Percentiles rank a stretch among this genome's conserved stretches.
phyloP scores from a whole-genome alignment of 2,888 invertebrate genomes.

The Galeopsomyia nigrocyanea region DNA sequence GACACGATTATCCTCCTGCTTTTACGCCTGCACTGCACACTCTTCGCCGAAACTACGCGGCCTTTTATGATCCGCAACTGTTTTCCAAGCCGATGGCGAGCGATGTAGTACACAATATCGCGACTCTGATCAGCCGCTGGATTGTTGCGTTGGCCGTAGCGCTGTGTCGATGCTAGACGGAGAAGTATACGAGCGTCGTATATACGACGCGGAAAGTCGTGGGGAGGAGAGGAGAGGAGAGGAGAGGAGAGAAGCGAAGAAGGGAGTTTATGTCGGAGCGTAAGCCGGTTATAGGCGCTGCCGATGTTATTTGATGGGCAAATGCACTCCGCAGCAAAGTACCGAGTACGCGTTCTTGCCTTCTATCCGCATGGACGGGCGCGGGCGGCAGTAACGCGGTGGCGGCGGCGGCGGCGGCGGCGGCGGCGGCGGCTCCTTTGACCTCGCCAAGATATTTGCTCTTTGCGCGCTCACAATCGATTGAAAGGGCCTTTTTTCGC shows the following conservation, averaged over 20 bases:
- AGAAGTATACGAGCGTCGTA: no score
- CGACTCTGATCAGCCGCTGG: no score
- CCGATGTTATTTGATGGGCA: constrained; percentile 70
- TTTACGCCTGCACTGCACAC: constrained; percentile 23
- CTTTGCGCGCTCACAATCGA: constrained; percentile 10
- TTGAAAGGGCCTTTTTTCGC: constrained; percentile 15
- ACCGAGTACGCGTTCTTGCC: constrained; percentile 40
- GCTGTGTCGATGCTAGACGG: no score
- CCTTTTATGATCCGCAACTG: no score
- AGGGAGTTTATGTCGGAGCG: constrained; percentile 65
- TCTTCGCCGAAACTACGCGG: constrained; percentile 32
- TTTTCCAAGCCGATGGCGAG: no score
- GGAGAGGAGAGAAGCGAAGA: constrained; percentile 35
- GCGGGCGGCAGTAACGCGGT: background rate
- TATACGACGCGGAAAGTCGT: no score
- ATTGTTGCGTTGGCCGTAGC: no score
- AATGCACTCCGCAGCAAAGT: constrained; percentile 64
- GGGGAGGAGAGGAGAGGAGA: constrained; percentile 42
- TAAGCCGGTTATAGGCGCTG: constrained; percentile 69
- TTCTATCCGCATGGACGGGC: constrained; percentile 48
- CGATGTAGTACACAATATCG: no score
- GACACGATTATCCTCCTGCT: constrained; percentile 23
- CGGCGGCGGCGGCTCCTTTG: background rate
- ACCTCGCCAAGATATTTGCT: background rate
- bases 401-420: no score